These are phyloP conservation scores for Epizoanthus stellaris DNA, from an alignment of 92 coral and sea anemone species.

Conservation along the genomic window DNA sequence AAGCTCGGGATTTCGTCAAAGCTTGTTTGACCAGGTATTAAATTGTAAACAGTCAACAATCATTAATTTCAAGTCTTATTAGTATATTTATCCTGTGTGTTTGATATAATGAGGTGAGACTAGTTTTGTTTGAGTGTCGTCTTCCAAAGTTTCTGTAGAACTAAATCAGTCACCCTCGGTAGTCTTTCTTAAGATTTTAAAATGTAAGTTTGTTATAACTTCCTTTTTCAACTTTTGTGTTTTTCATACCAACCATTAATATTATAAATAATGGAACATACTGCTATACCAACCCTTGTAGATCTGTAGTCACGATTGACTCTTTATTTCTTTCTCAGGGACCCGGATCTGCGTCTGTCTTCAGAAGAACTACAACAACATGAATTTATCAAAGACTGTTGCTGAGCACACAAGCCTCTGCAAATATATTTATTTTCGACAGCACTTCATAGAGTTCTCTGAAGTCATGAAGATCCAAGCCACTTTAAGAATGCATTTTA, in stretches of 20 bases:
- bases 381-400: conserved; percentile 58
- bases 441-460: not conserved
- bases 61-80: not conserved
- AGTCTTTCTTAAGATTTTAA: no score
- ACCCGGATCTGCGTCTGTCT: conserved; percentile 80
- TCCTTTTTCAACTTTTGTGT: no score
- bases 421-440: not conserved
- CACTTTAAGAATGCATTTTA: no score
- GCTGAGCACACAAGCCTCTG: not conserved
- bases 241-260: not conserved
- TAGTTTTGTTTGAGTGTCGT: not conserved
- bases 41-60: not conserved
- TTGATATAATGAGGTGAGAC: not conserved
- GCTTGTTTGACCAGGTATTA: conserved; percentile 85
- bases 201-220: no score
- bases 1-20: conserved; percentile 80
- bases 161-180: no score
- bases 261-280: no score
- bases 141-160: no score
- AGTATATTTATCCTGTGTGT: not conserved
- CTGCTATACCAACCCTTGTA: no score
- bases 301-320: not conserved
- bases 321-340: conserved; percentile 46
- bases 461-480: not conserved
- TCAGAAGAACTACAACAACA: conserved; percentile 79